Base-by-base conservation (phyloP, 2,888 invertebrate genomes). In the Tetragonula carbonaria region DNA sequence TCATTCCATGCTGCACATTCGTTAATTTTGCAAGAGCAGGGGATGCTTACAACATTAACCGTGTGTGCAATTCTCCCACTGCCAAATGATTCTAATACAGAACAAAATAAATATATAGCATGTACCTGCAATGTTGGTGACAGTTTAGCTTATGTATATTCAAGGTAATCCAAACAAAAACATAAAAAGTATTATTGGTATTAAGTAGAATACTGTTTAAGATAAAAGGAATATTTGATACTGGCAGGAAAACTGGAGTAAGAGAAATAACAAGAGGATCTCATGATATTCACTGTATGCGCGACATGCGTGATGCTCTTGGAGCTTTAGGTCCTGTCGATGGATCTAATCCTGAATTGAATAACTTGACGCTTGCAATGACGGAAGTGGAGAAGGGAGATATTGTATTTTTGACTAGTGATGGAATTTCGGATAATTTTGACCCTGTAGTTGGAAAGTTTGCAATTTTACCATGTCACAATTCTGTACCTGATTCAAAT, bases 391-490 rank as follows among this genome's bases (percentile, higher is more conserved):
- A 97, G 89, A 95, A 96, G 70, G 98, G 97, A 16, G 98, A 98
- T 93, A 96, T 98, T 84, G 97, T 98, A 50, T 97, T 98, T 94
- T 95, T 98, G 23, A 98, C 98, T 0, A 97, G 97, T n/a, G 98
- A 98, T 92, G 98, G 98, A 13, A 96, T 98, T 55, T 97, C 98
- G 11, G 98, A 98, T 93, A 98, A 98, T 94, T 98, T 98, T 91
- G 98, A 98, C 95, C 98, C 98, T 0, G 98, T 98, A 53, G 98
- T 98, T 79, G 98, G 98, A 51, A 97, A 97, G 95, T 97, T 98
- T 92, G 97, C 98, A 8, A 95, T 96, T 23, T 94, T 95, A 92
- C 94, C 94, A 18, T 92, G 83, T 83, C 91, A 90, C 70, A 91
- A 81, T 72, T 77, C 74, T 74, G 86, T 74, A 78, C 71, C 84